Evolutionary conservation across 2,113 vertebrate species (phyloP), one percentile per base, ranked within the genome.

Genomic region (Zapornia atra): DNA sequence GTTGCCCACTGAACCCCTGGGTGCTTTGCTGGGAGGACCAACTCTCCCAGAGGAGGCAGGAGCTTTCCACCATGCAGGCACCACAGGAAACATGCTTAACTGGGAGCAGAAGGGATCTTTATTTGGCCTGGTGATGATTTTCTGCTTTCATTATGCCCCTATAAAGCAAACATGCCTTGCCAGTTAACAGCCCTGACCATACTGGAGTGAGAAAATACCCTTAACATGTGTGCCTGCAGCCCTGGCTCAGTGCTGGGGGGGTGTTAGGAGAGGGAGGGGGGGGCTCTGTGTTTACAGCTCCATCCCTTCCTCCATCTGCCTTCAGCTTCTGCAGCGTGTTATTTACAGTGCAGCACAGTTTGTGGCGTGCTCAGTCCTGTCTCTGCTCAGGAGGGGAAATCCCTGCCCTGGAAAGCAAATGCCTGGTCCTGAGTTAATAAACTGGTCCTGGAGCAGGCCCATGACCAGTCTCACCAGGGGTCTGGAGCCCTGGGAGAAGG

Each of bases 381-480:
- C 61, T 28, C 65, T 85, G 78, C 70, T 44, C 5, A 25, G 59
- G 38, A 33, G 51, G 33, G 48, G 12, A 71, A 82, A 68, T 76
- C 90, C 61, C 87, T 82, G 61, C 66, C 87, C 88, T 82, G 92
- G 75, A 72, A 83, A 90, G 75, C 85, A 77, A 36, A 22, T 1
- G 3, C 11, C 29, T 42, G 38, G 38, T 82, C 82, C 26, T 0
- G 29, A 53, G 40, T 51, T 68, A n/a, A 0, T 46, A 18, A 46
- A 46, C 44, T 18, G 44, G 28, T 60, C 56, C 66, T 19, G 15
- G 54, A 85, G 82, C 85, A 54, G 65, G 65, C 50, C 48, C 16
- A 2, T 34, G 71, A 9, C 5, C 54, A 12, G 1, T 16, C 40
- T 10, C 63, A 2, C 33, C 0, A 0, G 9, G 5, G 16, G 36